phyloP scores from a whole-genome alignment of 2,888 invertebrate genomes.

The Nephrotoma flavescens region DNA sequence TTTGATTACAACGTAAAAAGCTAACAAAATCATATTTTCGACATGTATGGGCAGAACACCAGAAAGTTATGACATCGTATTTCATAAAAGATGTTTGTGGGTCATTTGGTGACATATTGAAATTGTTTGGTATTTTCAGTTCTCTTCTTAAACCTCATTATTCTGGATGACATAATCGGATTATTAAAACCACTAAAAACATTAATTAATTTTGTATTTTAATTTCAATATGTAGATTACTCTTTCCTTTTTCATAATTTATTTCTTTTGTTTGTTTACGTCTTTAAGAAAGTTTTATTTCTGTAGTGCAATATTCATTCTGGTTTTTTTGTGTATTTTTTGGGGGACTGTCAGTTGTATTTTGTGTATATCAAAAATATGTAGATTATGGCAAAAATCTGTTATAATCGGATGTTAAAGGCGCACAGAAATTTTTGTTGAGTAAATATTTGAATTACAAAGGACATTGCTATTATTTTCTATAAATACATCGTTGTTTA shows the following conservation, averaged over 20 bases:
- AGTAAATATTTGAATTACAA: not conserved
- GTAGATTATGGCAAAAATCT: not conserved
- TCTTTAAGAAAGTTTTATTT: not conserved
- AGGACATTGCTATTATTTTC: not conserved
- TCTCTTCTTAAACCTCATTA: not conserved
- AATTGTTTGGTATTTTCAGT: not conserved
- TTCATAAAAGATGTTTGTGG: not conserved
- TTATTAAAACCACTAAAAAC: not conserved
- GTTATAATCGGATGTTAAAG: not conserved
- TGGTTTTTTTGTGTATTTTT: not conserved
- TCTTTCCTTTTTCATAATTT: not conserved
- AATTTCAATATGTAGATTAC: not conserved
- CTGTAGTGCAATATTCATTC: not conserved
- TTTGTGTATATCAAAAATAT: not conserved
- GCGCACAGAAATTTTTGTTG: not conserved
- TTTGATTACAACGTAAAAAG: not conserved
- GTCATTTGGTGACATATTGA: not conserved
- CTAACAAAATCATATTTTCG: not conserved
- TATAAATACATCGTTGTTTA: not conserved
- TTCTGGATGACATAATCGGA: not conserved
- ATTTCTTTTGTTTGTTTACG: not conserved
- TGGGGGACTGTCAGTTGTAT: not conserved
- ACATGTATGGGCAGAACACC: not conserved
- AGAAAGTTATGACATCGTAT: not conserved
- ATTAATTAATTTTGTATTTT: not conserved